phyloP scores from a whole-genome alignment of 2,888 invertebrate genomes.

The Lithophane socia region DNA sequence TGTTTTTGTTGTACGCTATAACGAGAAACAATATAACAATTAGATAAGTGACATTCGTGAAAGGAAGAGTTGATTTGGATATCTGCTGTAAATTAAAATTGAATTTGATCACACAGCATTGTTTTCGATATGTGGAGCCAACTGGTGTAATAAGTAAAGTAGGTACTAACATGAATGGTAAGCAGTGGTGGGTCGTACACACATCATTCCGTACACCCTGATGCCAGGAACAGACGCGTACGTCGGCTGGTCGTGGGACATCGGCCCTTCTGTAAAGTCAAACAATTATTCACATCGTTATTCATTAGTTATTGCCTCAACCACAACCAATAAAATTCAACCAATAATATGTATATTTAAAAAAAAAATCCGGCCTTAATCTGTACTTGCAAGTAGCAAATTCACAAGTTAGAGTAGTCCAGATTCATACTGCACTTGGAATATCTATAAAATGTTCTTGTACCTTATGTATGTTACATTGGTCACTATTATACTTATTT shows the following conservation, averaged over 20 bases:
- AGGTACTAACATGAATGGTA: slow-evolving; percentile 80
- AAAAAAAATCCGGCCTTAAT: background rate
- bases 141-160: background rate
- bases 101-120: no score
- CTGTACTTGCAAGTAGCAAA: background rate
- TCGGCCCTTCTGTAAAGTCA: slow-evolving; percentile 94
- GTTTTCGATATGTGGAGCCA: no score
- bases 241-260: slow-evolving; percentile 98
- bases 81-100: no score
- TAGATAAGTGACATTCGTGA: no score
- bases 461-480: background rate
- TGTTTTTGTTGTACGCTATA: slow-evolving; percentile 85
- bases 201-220: slow-evolving; percentile 98
- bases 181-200: slow-evolving; percentile 91
- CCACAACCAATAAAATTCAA: background rate
- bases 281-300: slow-evolving; percentile 8
- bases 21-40: slow-evolving; percentile 25
- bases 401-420: background rate
- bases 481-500: slow-evolving; percentile 33
- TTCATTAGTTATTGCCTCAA: background rate
- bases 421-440: background rate
- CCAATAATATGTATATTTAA: no score
- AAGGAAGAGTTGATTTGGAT: no score
- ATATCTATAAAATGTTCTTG: background rate
- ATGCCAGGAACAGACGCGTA: slow-evolving; percentile 98